Evolutionary conservation across 2,888 invertebrate genomes (phyloP), one percentile per base, ranked within the genome.

Genomic region (Apamea monoglypha): DNA sequence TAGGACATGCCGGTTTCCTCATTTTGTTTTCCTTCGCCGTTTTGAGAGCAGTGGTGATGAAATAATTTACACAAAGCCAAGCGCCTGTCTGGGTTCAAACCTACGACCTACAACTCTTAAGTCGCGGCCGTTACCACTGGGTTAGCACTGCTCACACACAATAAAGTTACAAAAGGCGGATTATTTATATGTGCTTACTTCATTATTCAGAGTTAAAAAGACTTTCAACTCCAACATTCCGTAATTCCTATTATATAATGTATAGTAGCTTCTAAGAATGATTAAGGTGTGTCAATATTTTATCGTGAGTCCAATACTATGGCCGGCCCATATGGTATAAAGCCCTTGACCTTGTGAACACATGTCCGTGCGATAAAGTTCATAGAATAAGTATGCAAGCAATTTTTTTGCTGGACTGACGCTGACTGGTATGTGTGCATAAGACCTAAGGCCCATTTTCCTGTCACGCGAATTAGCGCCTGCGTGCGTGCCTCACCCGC

Each of bases 311-410:
- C 36, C 50, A 29, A 53, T 67, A 32, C 12, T 25, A 73, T 18
- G 66, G 32, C 25, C 4, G 71, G 21, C 36, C n/a, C n/a, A 7
- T 1, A n/a, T 4, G 47, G 32, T 66, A 36, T 18, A 1, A 8
- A 36, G 36, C 50, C 68, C 69, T 70, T 74, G 74, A 74, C 68
- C 67, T 74, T 67, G 47, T 50, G 21, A 25, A 21, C 32, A 50
- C 50, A 4, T 32, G 50, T 21, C 69, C 8, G 4, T 69, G 18
- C 25, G 3, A 14, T 50, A 12, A 21, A 25, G 29, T 74, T 74
- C 10, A 74, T 53, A 25, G 14, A 53, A 69, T 10, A 74, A 6
- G 21, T 29, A 40, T 50, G 2, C 6, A 32, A 64, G 44, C 6
- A 3, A 14, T 59, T 44, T 72, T 53, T 66, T 50, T 50, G 6